Percentiles rank a stretch among this genome's conserved stretches.
These are phyloP conservation scores for Volucella inanis DNA, from an alignment of 2,888 invertebrate species.

Conservation along the genomic window DNA sequence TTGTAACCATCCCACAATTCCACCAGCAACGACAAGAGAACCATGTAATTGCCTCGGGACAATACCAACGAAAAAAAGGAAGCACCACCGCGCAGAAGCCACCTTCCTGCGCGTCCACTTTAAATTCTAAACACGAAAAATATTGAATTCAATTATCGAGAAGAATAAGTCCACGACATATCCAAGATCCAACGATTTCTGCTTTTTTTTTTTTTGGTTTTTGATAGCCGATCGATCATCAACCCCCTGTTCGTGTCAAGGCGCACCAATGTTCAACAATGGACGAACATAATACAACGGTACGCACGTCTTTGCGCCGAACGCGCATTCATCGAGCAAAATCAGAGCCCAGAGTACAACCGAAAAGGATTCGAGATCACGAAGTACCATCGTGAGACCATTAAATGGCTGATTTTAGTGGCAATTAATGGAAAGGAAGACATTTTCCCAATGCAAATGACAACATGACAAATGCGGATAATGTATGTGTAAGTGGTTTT, in stretches of 20 bases:
- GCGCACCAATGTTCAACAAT: constrained; percentile 50
- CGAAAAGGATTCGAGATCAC: constrained; percentile 59
- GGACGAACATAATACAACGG: background rate
- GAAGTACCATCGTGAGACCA: constrained; percentile 65
- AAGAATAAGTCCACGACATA: constrained; percentile 49
- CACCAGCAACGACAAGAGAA: constrained; percentile 3
- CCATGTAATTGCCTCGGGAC: constrained; percentile 33
- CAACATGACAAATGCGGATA: constrained; percentile 26
- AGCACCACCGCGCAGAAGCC: constrained; percentile 8
- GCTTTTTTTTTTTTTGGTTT: constrained; percentile 31
- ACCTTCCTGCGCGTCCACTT: constrained; percentile 50
- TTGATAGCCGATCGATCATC: constrained; percentile 69
- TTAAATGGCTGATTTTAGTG: constrained; percentile 60
- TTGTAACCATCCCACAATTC: constrained; percentile 46
- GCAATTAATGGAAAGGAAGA: constrained; percentile 68
- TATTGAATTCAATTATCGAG: constrained; percentile 65
- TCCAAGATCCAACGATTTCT: constrained; percentile 11
- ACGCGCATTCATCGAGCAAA: background rate
- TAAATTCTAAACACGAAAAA: constrained; percentile 69
- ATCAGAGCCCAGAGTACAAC: background rate
- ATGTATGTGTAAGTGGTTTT: background rate
- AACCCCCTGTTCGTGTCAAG: constrained; percentile 70
- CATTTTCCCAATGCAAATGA: constrained; percentile 55
- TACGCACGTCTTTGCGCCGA: constrained; percentile 27
- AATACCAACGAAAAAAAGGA: background rate